Conservation (phyloP, 2,113 vertebrate genomes). For the Hippocampus mohnikei region DNA sequence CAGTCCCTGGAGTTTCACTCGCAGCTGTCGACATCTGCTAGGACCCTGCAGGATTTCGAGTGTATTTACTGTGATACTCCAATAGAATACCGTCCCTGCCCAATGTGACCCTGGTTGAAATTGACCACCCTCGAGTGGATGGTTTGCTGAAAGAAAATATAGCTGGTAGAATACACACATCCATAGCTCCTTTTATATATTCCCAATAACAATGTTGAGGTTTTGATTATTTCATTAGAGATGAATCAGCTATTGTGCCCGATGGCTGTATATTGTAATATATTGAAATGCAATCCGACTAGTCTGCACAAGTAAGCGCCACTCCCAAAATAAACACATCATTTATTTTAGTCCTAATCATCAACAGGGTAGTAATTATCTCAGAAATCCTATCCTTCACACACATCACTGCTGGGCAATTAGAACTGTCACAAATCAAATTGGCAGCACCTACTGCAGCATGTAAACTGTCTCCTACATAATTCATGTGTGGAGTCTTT, state of each 20-base stretch:
- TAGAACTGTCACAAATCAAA: too few species aligned
- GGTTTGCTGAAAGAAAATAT: background rate
- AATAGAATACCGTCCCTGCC: background rate
- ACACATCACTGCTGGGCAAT: too few species aligned
- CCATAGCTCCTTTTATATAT: background rate
- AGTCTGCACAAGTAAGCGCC: too few species aligned
- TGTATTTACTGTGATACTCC: background rate
- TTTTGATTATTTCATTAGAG: background rate
- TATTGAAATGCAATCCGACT: background rate
- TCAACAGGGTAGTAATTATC: too few species aligned
- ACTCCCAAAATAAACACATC: too few species aligned
- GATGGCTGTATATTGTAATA: too few species aligned
- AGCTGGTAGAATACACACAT: background rate
- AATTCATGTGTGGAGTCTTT: too few species aligned
- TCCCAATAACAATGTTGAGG: background rate
- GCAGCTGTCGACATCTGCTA: slow-evolving; percentile 42
- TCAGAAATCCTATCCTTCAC: too few species aligned
- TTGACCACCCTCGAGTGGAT: slow-evolving; percentile 3
- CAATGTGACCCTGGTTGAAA: background rate
- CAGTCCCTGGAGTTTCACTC: slow-evolving; percentile 37
- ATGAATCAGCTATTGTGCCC: background rate
- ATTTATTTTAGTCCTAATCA: too few species aligned
- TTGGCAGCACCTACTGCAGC: too few species aligned
- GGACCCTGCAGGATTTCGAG: slow-evolving; percentile 35
- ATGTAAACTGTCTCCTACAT: too few species aligned